These are phyloP conservation scores for Tenebrosternarchus preto DNA, from an alignment of 2,113 vertebrate species.

Conservation along the genomic window DNA sequence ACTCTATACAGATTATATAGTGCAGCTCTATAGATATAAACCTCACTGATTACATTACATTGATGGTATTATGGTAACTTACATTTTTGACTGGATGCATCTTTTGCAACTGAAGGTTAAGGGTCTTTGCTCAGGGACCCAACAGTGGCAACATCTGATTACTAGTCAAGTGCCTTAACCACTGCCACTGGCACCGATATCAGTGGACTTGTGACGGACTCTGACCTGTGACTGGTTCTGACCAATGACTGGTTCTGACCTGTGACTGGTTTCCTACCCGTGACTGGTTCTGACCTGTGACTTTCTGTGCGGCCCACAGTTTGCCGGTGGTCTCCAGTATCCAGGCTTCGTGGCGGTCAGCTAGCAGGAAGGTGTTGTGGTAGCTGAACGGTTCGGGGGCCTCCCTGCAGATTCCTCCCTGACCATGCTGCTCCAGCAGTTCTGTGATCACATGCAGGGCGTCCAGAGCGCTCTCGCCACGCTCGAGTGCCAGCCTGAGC, in stretches of 20 bases:
- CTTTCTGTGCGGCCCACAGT: slow-evolving; percentile 88
- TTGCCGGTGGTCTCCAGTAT: slow-evolving; percentile 88
- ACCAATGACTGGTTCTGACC: background rate
- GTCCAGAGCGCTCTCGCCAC: slow-evolving; percentile 77
- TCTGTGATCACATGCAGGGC: slow-evolving; percentile 80
- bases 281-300: slow-evolving; percentile 85
- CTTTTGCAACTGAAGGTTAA: too few species aligned
- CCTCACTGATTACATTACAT: too few species aligned
- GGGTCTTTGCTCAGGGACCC: too few species aligned
- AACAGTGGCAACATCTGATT: too few species aligned
- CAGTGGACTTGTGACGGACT: too few species aligned
- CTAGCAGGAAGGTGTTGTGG: slow-evolving; percentile 93
- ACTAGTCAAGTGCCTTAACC: too few species aligned
- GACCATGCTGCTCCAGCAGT: slow-evolving; percentile 83
- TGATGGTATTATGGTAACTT: too few species aligned
- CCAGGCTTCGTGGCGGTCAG: slow-evolving; percentile 88
- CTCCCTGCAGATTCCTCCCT: slow-evolving; percentile 90
- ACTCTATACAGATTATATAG: background rate
- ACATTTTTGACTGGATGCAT: too few species aligned
- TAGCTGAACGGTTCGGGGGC: slow-evolving; percentile 81
- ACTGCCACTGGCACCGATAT: too few species aligned
- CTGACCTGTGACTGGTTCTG: too few species aligned
- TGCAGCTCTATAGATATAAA: too few species aligned
- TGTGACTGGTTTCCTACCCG: too few species aligned
- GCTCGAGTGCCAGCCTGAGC: slow-evolving; percentile 85